Percentiles rank a stretch among this genome's conserved stretches.
phyloP scores from a whole-genome alignment of 2,888 invertebrate genomes.

The Aelia acuminata region DNA sequence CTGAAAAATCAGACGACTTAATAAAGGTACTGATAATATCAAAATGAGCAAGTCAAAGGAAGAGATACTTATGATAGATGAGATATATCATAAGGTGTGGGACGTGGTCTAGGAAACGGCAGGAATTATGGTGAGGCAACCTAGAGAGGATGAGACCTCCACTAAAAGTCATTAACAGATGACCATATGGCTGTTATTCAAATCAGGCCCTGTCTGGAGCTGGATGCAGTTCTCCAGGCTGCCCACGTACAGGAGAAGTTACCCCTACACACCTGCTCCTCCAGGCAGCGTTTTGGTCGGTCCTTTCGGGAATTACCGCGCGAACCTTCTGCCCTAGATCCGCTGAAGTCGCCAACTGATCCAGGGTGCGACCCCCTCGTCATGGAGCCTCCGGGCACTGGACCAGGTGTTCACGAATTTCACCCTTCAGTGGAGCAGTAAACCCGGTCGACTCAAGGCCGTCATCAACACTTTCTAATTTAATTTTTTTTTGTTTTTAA shows the following conservation, averaged over 20 bases:
- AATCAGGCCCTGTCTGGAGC: background rate
- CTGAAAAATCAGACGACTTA: background rate
- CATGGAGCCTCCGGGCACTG: background rate
- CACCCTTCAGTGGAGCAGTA: constrained; percentile 11
- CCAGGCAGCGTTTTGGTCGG: background rate
- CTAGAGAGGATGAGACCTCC: background rate
- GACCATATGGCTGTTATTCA: constrained; percentile 1
- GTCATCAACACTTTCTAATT: background rate
- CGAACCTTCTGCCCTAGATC: background rate
- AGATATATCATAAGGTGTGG: background rate
- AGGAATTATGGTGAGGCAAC: background rate
- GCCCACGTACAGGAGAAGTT: background rate
- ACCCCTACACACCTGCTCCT: background rate
- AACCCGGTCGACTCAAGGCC: constrained; percentile 13
- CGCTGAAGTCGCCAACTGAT: background rate
- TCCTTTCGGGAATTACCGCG: background rate
- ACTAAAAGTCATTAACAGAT: constrained; percentile 16
- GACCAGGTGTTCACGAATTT: constrained; percentile 11
- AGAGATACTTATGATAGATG: background rate
- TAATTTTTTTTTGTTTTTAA: background rate
- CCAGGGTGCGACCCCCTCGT: background rate
- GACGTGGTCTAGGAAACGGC: background rate
- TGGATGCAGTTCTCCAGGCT: background rate
- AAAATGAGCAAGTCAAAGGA: background rate
- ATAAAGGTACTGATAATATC: background rate